Percentiles rank a stretch among this genome's conserved stretches.
phyloP scores from a whole-genome alignment of 1,140 invertebrate genomes.

The Limonius californicus region DNA sequence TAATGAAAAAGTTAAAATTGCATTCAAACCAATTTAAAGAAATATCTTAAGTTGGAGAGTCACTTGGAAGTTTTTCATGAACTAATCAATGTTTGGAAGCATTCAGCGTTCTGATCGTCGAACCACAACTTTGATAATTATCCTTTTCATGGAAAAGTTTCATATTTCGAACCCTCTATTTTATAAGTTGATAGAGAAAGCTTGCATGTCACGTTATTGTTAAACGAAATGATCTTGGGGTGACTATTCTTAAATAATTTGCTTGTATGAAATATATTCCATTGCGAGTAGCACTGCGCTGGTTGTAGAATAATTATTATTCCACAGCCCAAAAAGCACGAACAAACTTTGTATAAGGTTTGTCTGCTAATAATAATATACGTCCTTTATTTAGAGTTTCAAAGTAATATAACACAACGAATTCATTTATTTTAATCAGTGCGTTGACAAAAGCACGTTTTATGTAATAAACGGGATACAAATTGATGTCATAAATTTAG shows the following conservation, averaged over 20 bases:
- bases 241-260: background rate
- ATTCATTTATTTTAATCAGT: constrained; percentile 8
- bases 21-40: constrained; percentile 34
- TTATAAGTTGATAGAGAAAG: too few relatives aligned
- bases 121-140: constrained; percentile 37
- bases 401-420: background rate
- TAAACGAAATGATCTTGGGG: background rate
- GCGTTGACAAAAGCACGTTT: constrained; percentile 9
- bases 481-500: constrained; percentile 8
- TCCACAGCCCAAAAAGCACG: too few relatives aligned
- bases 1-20: constrained; percentile 36
- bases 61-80: constrained; percentile 34
- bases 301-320: too few relatives aligned
- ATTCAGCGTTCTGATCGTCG: constrained; percentile 22
- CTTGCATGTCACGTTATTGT: background rate
- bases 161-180: background rate
- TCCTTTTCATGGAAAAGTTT: constrained; percentile 19
- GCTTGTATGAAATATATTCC: too few relatives aligned
- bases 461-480: constrained; percentile 9
- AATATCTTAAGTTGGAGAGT: constrained; percentile 34
- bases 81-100: constrained; percentile 36
- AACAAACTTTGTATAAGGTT: too few relatives aligned
- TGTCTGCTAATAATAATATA: background rate
- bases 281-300: too few relatives aligned
- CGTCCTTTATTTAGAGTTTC: background rate